Conservation (phyloP, 2,888 invertebrate genomes). For the Sarcophaga caerulescens region DNA sequence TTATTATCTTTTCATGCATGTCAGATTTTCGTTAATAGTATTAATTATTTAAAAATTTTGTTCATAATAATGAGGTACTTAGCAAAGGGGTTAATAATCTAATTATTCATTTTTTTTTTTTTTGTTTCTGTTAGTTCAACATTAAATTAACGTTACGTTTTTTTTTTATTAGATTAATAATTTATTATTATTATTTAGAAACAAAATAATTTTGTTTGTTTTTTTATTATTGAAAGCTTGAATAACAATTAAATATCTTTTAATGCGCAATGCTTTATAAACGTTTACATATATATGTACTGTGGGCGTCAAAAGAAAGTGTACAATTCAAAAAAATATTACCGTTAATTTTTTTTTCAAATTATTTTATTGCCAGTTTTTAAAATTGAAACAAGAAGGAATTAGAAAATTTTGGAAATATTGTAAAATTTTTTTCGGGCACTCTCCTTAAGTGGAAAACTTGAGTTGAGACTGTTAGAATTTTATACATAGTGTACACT, state of each 20-base stretch:
- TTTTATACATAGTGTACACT: no score
- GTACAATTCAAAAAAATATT: no score
- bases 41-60: slow-evolving; percentile 9
- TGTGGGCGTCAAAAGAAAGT: no score
- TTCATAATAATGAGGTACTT: slow-evolving; percentile 62
- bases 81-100: slow-evolving; percentile 53
- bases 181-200: slow-evolving; percentile 43
- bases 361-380: no score
- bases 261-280: slow-evolving; percentile 47
- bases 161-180: slow-evolving; percentile 44
- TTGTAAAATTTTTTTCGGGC: no score
- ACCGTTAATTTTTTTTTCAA: no score
- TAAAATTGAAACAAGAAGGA: no score
- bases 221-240: slow-evolving; percentile 39
- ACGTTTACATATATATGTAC: slow-evolving; percentile 25
- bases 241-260: slow-evolving; percentile 52
- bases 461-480: no score
- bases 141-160: slow-evolving; percentile 21
- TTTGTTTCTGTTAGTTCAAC: slow-evolving; percentile 26
- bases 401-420: no score
- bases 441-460: no score
- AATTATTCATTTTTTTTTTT: background rate
- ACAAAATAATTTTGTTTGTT: slow-evolving; percentile 52
- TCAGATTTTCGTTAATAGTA: background rate
- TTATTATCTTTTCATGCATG: slow-evolving; percentile 1